Evolutionary conservation across 2,797 vertebrate genomes (phyloP).

Genomic region (Petrocephalus schoutedeni): DNA sequence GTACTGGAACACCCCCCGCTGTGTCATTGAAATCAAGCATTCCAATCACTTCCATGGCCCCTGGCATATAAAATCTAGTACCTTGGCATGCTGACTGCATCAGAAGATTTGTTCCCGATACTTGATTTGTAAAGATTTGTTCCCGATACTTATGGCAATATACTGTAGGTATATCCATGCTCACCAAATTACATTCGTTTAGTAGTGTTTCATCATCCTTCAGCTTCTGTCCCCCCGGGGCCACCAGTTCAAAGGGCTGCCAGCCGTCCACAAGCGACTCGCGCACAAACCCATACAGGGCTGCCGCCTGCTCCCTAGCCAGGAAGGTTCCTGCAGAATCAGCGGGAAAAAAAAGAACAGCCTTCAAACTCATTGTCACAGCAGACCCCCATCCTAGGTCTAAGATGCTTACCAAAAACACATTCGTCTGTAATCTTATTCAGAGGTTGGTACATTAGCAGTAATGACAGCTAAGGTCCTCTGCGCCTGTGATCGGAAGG

Average conservation of each 20-base stretch:
- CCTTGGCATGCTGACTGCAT: no score
- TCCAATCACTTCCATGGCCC: no score
- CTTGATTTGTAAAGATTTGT: no score
- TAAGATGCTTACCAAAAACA: not conserved
- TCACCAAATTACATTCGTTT: constrained; percentile 83
- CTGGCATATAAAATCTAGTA: no score
- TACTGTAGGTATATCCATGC: constrained; percentile 33
- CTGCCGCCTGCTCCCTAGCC: constrained; percentile 74
- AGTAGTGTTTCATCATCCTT: constrained; percentile 67
- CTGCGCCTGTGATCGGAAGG: no score
- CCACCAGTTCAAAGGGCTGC: constrained; percentile 88
- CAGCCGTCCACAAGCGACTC: constrained; percentile 77
- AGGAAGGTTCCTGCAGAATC: constrained; percentile 78
- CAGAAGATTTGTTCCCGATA: no score
- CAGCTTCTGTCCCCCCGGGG: constrained; percentile 79
- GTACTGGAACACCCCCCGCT: no score
- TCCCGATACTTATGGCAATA: no score
- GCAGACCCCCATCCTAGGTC: not conserved
- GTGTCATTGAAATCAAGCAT: no score
- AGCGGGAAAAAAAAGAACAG: not conserved
- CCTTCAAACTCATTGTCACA: not conserved
- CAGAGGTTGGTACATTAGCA: no score
- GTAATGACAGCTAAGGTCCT: no score
- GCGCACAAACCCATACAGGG: constrained; percentile 75
- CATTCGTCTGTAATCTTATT: no score